Conservation (phyloP, 2,113 vertebrate species). For the Cygnus atratus region DNA sequence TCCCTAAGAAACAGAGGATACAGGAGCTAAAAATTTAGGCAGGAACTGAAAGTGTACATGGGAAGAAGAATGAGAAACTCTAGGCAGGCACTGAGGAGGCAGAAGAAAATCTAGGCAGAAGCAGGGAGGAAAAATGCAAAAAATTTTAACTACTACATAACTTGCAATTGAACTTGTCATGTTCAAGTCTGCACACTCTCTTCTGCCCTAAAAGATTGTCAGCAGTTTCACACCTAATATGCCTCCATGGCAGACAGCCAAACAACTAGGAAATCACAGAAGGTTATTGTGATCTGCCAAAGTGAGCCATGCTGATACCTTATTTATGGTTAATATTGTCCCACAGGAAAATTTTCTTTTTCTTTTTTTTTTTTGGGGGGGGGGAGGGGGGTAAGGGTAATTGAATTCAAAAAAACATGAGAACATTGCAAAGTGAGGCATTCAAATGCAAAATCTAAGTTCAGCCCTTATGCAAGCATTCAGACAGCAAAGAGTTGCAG, state of each 20-base stretch:
- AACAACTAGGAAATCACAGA: neutral
- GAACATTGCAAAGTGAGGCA: neutral
- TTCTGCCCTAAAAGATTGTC: neutral
- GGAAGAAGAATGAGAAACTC: neutral
- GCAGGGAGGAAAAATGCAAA: neutral
- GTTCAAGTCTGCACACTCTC: neutral
- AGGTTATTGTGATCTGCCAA: neutral
- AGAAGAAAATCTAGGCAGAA: neutral
- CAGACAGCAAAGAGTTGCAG: neutral
- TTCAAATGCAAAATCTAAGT: neutral
- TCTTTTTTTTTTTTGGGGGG: neutral
- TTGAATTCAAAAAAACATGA: neutral
- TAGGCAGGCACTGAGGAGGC: neutral
- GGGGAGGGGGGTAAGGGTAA: neutral
- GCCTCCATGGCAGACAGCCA: fast-evolving
- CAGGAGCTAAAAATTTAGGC: neutral
- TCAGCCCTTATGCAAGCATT: neutral
- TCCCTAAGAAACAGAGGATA: neutral
- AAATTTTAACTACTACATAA: neutral
- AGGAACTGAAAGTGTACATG: neutral
- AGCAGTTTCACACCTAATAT: neutral
- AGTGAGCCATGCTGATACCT: neutral
- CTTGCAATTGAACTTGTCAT: neutral
- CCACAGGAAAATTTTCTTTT: neutral
- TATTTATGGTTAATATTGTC: neutral